Percentiles rank a stretch among this genome's conserved stretches.
Evolutionary conservation across 2,797 vertebrate genomes (phyloP).

Genomic region (Aratinga solstitialis): DNA sequence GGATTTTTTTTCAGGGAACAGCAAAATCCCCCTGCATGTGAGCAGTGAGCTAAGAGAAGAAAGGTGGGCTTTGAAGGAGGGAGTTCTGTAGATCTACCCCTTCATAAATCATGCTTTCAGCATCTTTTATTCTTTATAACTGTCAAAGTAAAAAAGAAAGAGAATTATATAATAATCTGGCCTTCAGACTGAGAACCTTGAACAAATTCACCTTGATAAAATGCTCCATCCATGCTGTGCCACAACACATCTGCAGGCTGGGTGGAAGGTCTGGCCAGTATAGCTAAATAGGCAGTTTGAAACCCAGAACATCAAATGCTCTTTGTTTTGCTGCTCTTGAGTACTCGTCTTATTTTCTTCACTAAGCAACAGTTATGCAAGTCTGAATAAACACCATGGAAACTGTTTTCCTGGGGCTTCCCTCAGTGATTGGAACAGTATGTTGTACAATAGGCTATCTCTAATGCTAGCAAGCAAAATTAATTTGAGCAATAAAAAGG

Average conservation of each 20-base stretch:
- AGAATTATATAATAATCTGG: neutral
- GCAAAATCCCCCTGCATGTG: neutral
- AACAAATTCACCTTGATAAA: neutral
- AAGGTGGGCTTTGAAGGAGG: conserved; percentile 14
- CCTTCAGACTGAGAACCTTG: neutral
- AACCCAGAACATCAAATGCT: neutral
- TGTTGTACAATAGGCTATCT: neutral
- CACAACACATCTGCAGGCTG: neutral
- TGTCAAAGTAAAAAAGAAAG: neutral
- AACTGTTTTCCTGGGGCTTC: conserved; percentile 35
- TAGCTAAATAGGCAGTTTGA: neutral
- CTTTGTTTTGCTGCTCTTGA: neutral
- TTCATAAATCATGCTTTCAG: conserved; percentile 40
- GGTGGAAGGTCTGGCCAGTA: neutral
- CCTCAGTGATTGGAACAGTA: neutral
- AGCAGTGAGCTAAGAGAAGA: neutral
- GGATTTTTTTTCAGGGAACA: neutral
- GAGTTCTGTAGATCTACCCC: conserved; percentile 2
- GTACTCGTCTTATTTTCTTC: neutral
- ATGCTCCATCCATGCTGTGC: neutral
- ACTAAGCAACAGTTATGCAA: neutral
- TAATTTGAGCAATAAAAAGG: neutral
- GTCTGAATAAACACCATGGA: conserved; percentile 9
- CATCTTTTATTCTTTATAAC: conserved; percentile 35
- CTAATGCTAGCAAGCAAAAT: conserved; percentile 24